Conservation (phyloP, 1,140 invertebrate genomes). For the Propsilocerus akamusi region DNA sequence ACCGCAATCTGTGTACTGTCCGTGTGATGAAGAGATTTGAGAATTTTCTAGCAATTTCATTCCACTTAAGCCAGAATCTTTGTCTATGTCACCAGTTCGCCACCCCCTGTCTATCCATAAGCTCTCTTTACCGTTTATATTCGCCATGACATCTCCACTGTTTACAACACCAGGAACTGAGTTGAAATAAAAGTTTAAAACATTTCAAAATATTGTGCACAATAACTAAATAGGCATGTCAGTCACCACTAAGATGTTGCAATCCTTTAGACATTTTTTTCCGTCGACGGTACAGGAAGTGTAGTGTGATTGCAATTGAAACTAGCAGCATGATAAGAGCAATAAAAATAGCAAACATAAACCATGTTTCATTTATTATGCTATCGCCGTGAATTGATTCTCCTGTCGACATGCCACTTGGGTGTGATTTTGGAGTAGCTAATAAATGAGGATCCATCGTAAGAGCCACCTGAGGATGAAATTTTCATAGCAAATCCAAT, state of each 20-base stretch:
- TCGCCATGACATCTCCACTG: constrained; percentile 43
- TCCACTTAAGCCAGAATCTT: constrained; percentile 32
- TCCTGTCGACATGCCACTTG: constrained; percentile 20
- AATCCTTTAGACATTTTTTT: not conserved
- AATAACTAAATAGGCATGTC: not conserved
- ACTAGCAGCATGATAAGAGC: not conserved
- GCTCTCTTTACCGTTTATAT: constrained; percentile 47
- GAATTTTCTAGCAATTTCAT: constrained; percentile 41
- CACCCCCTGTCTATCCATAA: constrained; percentile 59
- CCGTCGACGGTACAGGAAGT: not conserved
- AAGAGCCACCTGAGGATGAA: constrained; percentile 21
- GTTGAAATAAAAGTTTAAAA: constrained; percentile 9
- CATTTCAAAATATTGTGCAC: constrained; percentile 4
- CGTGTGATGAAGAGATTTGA: constrained; percentile 26
- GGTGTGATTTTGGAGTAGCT: constrained; percentile 30
- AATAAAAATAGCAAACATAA: constrained; percentile 5
- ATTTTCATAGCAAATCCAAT: too few relatives aligned
- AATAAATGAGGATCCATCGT: constrained; percentile 39
- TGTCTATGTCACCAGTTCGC: constrained; percentile 43
- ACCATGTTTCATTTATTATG: constrained; percentile 5
- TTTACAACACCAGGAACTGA: constrained; percentile 23
- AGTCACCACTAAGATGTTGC: not conserved
- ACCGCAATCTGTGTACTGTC: constrained; percentile 30
- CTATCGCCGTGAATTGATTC: constrained; percentile 1
- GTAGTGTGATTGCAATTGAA: not conserved